Evolutionary conservation across 2,797 vertebrate genomes (phyloP).

Genomic region (Cossypha heuglini): DNA sequence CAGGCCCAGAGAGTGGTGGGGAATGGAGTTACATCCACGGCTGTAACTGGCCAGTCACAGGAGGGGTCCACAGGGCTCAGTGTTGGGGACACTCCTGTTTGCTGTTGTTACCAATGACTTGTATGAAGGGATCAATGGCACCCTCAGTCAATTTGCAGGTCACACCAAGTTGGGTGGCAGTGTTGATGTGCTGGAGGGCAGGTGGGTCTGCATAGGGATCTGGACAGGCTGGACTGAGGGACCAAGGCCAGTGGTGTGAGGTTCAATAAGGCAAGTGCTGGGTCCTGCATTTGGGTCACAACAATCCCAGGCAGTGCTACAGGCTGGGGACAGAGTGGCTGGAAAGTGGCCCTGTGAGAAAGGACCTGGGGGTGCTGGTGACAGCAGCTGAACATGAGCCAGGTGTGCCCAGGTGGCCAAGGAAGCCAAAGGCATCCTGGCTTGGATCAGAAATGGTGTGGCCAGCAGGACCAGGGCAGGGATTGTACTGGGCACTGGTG

Average conservation of each 20-base stretch:
- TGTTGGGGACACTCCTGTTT: not conserved
- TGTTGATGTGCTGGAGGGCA: not conserved
- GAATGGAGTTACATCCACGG: not conserved
- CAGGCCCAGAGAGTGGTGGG: not conserved
- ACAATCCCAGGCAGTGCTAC: too few species aligned
- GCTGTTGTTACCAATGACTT: accelerated
- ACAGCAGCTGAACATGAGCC: too few species aligned
- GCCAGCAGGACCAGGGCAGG: not conserved
- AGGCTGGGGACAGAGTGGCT: too few species aligned
- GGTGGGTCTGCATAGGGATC: not conserved
- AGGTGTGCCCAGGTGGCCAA: too few species aligned
- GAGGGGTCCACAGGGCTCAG: not conserved
- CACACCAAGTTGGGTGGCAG: not conserved
- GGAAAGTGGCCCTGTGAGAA: too few species aligned
- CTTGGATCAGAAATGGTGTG: too few species aligned
- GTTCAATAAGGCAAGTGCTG: not conserved
- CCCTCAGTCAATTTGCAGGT: not conserved
- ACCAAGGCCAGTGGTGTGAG: accelerated
- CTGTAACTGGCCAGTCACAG: not conserved
- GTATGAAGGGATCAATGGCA: accelerated
- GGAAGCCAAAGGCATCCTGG: too few species aligned
- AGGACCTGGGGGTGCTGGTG: too few species aligned
- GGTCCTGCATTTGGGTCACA: not conserved
- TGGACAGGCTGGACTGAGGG: not conserved
- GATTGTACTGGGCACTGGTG: not conserved